Base-by-base conservation (phyloP, 2,797 vertebrate genomes). In the Chrosomus eos region DNA sequence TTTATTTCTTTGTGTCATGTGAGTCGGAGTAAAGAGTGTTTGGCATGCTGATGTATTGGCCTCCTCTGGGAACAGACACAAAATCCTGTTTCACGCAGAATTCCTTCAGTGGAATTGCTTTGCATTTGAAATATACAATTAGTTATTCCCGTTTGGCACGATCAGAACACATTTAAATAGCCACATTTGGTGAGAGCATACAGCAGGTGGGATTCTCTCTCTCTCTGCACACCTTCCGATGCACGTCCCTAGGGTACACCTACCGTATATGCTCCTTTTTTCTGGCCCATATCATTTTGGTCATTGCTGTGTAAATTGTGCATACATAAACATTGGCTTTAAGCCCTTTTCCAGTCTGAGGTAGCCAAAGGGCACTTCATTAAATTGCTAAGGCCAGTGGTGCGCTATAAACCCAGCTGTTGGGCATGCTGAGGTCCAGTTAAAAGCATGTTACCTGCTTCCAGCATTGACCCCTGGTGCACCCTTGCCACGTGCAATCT, bases 101-200 rank as follows among this genome's bases (percentile, higher is more conserved):
- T 88, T 90, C 84, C 91, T 66, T 94, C 92, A 86, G 90, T 91
- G 90, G 93, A 92, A 92, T 92, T 89, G 92, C 91, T 95, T 95
- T 94, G 91, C 93, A 94, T 94, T 92, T 91, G 88, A 95, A 94
- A 94, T 93, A 90, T 92, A 93, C 93, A 94, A 95, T 95, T 94
- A 94, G 92, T 92, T 92, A 91, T 91, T 93, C 94, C 91, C 93
- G 91, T 94, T 94, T 93, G 89, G 90, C 91, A 90, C 90, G 53
- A 88, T 92, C 36, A 91, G 92, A 87, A 90, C 91, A 92, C 89
- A 89, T 91, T 92, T 92, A 88, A 84, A 85, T 55, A 68, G 68
- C 62, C 48, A 40, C 72, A 74, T 51, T 23, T 79, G 87, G 92
- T 89, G n/a, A 21, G 19, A 45, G 58, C 81, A 26, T 62, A 87